Base-by-base conservation (phyloP, 2,888 invertebrate species). In the Aphrophora alni region DNA sequence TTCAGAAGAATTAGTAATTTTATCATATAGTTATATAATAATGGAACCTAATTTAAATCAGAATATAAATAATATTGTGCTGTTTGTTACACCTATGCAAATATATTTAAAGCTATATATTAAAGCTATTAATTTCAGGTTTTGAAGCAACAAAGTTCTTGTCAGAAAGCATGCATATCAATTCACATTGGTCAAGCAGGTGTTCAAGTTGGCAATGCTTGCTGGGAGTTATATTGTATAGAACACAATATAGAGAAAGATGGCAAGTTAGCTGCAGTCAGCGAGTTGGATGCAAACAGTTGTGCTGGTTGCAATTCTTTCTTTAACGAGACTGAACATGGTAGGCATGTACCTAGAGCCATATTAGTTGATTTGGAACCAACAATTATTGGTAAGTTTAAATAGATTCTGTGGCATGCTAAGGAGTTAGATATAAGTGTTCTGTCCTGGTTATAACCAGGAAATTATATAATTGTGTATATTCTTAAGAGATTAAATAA, bases 141-240 rank as follows among this genome's bases (percentile, higher is more conserved):
- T 21, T 17, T 14, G 21, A 21, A 8, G n/a, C 71, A 17, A n/a
- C 71, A 26, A 12, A 71, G 26, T 17, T 77, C 76, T 44, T 75
- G 51, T 21, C 80, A 85, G 84, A 83, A 89, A 84, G 88, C 89
- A 85, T 88, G 88, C 83, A 88, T 89, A 82, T 87, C 88, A 14
- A 86, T 89, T 81, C 89, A 89, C 85, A 87, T 89, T 74, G 89
- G 89, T 12, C 89, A 89, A 85, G 89, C 89, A 17, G 88, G 88
- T 27, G 87, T 87, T 73, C 88, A 88, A 83, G 85, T 87, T 82
- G 87, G 87, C 72, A 86, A 86, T 82, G 85, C 87, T 68, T 87
- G 87, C 82, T 88, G 88, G 88, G 87, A 87, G 79, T 83, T 87
- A 72, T 88, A 86, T 84, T 87, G 87, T 82, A 81, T 86, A 74